Conservation (phyloP, 2,888 invertebrate species). For the Eristalis intricaria region DNA sequence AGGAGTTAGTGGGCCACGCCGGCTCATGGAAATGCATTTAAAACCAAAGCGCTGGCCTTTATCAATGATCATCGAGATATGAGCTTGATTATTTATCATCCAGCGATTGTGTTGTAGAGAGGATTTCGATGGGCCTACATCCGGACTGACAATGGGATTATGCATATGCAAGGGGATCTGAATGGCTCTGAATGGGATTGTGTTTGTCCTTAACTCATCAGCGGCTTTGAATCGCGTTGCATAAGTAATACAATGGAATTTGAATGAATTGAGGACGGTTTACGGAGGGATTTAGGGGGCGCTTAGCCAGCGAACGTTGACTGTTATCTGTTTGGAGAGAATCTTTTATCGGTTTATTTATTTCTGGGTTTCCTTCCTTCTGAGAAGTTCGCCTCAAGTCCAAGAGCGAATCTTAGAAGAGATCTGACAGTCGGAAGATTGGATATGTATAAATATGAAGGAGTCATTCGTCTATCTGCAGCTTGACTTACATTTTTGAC, state of each 20-base stretch:
- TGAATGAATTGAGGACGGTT: neutral
- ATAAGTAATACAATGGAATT: neutral
- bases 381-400: too few relatives aligned
- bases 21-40: neutral
- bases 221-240: neutral
- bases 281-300: neutral
- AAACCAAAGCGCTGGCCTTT: neutral
- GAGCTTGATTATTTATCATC: neutral
- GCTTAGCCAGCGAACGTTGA: too few relatives aligned
- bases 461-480: too few relatives aligned
- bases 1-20: neutral
- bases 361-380: too few relatives aligned
- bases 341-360: too few relatives aligned
- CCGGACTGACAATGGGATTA: neutral
- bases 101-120: neutral
- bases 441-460: too few relatives aligned
- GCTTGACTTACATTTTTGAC: too few relatives aligned
- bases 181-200: neutral
- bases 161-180: neutral
- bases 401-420: too few relatives aligned
- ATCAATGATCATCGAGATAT: conserved; percentile 1
- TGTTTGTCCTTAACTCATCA: neutral
- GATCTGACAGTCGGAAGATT: too few relatives aligned
- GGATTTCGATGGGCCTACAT: neutral
- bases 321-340: too few relatives aligned